Evolutionary conservation across 2,888 invertebrate species (phyloP).

Genomic region (Nipponacmea schrenckii): DNA sequence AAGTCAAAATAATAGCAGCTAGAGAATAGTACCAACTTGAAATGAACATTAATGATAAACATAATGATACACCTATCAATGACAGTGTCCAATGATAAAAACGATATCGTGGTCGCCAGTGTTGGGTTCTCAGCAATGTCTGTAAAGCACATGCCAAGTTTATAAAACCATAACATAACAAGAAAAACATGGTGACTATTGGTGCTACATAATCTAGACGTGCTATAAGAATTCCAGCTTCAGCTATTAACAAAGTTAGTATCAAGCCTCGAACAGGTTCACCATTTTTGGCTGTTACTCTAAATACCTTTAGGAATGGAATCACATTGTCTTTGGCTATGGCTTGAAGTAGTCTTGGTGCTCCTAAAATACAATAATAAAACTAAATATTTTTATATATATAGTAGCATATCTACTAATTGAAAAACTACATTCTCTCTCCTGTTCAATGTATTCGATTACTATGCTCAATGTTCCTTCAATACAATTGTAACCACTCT

Average conservation of each 20-base stretch:
- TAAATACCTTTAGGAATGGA: conserved; percentile 91
- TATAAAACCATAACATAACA: conserved; percentile 99
- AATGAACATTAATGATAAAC: conserved; percentile 62
- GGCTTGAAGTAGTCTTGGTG: conserved; percentile 79
- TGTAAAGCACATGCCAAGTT: conserved; percentile 98
- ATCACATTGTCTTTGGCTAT: conserved; percentile 97
- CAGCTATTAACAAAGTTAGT: conserved; percentile 75
- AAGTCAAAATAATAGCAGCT: conserved; percentile 52
- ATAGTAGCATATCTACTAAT: too few relatives aligned
- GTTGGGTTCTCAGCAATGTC: conserved; percentile 87
- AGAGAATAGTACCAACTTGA: conserved; percentile 63
- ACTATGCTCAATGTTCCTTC: too few relatives aligned
- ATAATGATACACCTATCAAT: conserved; percentile 56
- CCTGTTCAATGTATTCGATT: too few relatives aligned
- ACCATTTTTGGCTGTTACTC: conserved; percentile 88
- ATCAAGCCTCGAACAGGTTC: conserved; percentile 94
- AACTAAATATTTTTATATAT: too few relatives aligned
- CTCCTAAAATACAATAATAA: conserved; percentile 60
- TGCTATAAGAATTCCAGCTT: conserved; percentile 81
- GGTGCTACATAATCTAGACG: conserved; percentile 97
- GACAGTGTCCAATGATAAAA: conserved; percentile 71
- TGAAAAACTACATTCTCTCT: too few relatives aligned
- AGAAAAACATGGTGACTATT: conserved; percentile 94
- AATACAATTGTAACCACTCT: too few relatives aligned
- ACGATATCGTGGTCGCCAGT: conserved; percentile 96